A percentile compares a stretch with the other conserved stretches of the same genome.
Conservation (phyloP, 2,113 vertebrate species). For the Anguilla japonica region DNA sequence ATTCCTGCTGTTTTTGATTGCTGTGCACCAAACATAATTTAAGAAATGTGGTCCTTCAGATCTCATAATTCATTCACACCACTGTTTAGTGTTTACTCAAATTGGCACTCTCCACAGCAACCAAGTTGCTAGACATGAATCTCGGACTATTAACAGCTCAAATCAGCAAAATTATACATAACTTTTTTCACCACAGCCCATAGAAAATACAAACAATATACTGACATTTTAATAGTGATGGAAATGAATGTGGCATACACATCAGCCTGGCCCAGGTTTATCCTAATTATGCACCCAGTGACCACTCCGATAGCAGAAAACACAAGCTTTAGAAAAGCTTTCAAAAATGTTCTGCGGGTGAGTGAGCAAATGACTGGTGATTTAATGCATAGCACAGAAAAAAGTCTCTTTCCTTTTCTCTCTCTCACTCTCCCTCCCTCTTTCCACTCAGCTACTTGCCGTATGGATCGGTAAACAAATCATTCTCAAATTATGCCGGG, state of each 20-base stretch:
- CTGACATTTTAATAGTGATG: constrained; percentile 21
- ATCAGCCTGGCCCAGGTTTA: no score
- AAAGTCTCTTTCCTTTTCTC: constrained; percentile 20
- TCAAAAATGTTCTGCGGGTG: constrained; percentile 48
- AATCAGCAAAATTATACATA: not conserved
- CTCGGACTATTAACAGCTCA: not conserved
- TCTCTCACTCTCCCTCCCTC: not conserved
- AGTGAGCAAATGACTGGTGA: constrained; percentile 42
- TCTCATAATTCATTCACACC: no score
- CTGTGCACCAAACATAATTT: no score
- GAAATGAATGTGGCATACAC: no score
- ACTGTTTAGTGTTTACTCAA: no score
- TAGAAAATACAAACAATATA: constrained; percentile 35
- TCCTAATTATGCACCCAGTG: not conserved
- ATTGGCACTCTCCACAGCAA: no score
- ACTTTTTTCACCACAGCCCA: not conserved
- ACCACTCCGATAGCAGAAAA: not conserved
- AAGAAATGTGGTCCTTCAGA: no score
- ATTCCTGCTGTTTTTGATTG: no score
- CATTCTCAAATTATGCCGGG: constrained; percentile 80
- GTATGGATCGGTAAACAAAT: constrained; percentile 79
- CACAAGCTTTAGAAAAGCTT: not conserved
- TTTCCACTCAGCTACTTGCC: constrained; percentile 11
- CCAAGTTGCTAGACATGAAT: not conserved
- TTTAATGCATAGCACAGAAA: constrained; percentile 59